Percentiles rank a stretch among this genome's conserved stretches.
phyloP scores from a whole-genome alignment of 2,888 invertebrate genomes.

The Belgica antarctica region DNA sequence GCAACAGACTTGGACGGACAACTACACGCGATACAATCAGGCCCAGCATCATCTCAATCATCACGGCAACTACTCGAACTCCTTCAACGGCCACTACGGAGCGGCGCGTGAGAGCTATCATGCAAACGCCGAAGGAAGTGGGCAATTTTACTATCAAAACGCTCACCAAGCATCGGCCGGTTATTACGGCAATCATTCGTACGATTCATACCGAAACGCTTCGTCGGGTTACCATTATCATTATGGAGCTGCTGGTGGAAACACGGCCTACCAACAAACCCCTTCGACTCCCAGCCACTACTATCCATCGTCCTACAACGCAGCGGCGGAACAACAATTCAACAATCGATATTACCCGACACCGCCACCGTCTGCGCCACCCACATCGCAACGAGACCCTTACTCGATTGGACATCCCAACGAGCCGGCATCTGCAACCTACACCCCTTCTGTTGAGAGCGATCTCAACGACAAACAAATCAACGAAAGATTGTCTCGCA shows the following conservation, averaged over 20 bases:
- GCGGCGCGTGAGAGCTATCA: slow-evolving; percentile 14
- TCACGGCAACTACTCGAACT: background rate
- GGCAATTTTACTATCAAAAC: slow-evolving; percentile 32
- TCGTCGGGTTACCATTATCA: slow-evolving; percentile 34
- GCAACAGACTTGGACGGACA: background rate
- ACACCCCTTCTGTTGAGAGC: background rate
- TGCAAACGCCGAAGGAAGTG: slow-evolving; percentile 9
- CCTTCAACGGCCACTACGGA: background rate
- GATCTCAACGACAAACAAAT: background rate
- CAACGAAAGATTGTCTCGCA: background rate
- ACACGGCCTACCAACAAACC: background rate
- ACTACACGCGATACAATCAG: slow-evolving; percentile 20
- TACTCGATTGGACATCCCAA: background rate
- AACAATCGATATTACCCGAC: slow-evolving; percentile 32
- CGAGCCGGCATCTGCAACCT: background rate
- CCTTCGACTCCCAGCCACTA: slow-evolving; percentile 8
- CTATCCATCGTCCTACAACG: slow-evolving; percentile 8
- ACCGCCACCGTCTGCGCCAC: slow-evolving; percentile 14
- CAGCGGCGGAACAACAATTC: background rate
- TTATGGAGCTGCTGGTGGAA: background rate
- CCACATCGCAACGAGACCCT: slow-evolving; percentile 7
- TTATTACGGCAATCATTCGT: slow-evolving; percentile 35
- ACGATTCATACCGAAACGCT: slow-evolving; percentile 29
- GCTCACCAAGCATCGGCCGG: slow-evolving; percentile 1
- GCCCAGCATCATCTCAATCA: background rate